Base-by-base conservation (phyloP, 2,113 vertebrate species). In the Loxodonta africana region DNA sequence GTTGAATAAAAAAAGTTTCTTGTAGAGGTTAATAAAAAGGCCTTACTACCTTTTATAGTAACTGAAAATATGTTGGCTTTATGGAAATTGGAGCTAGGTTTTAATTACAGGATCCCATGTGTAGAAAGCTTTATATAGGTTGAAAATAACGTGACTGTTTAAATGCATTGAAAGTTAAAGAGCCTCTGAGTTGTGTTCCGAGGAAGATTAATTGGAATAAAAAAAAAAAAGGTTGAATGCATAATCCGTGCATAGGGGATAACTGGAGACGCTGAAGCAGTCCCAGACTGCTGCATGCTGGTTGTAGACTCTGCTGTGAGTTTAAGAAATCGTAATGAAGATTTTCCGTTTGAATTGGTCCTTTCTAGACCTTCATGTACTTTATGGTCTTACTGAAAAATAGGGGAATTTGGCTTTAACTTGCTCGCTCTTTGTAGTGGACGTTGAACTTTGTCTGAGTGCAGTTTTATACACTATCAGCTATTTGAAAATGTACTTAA, bases 111-210 rank as follows among this genome's bases (percentile, higher is more conserved):
- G 78, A 53, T 93, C 20, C 46, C 77, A 7, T 78, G 21, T 89
- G 17, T 78, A 88, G 88, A 95, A 95, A 81, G 62, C 71, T 26
- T 86, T 81, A 80, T 73, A 3, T 2, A 81, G 74, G 30, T 85
- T 57, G 53, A 82, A 95, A 92, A 84, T 67, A 65, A 81, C n/a
- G 23, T 88, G 62, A 51, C 57, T 63, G 63, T 63, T 44, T 63
- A 94, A 86, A 53, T 91, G 48, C 74, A 86, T 92, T n/a, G 21
- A 86, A 87, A 88, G 46, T 60, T 84, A 63, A 94, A 81, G 83
- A 97, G 48, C 33, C 21, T 88, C 18, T 74, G 15, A 85, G 93
- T 63, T 94, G 26, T 23, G 33, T 26, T 85, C 25, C 83, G 80
- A 94, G 53, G 82, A 95, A 78, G 69, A 83, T 83, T 94, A 60